These are phyloP conservation scores for Psittacula derbiana DNA, from an alignment of 2,797 vertebrate species.

Conservation along the genomic window DNA sequence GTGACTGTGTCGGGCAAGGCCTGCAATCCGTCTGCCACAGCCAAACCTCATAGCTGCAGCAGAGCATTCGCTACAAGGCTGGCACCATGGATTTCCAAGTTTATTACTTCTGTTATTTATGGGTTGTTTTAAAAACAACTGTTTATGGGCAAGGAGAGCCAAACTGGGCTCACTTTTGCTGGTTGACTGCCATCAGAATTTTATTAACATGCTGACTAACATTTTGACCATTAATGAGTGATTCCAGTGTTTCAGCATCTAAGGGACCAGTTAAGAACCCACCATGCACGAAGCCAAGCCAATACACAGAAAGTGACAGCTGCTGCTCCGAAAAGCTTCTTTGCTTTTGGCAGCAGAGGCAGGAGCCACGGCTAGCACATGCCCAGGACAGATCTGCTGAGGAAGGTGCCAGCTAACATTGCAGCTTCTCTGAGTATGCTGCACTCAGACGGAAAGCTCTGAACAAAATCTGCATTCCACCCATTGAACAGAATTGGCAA, in stretches of 20 bases:
- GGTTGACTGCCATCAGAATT: not conserved
- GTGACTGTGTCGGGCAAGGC: not conserved
- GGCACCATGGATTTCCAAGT: not conserved
- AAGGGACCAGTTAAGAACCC: not conserved
- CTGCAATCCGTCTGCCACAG: not conserved
- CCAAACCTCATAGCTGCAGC: not conserved
- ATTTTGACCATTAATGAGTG: not conserved
- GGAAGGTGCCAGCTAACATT: not conserved
- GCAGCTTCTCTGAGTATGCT: not conserved
- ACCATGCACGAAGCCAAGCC: not conserved
- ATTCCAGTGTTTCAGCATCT: not conserved
- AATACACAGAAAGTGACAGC: not conserved
- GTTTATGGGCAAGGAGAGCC: fast-evolving
- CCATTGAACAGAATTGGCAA: not conserved
- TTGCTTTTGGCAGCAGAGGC: not conserved
- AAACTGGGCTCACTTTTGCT: not conserved
- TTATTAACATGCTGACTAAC: not conserved
- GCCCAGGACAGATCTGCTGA: not conserved
- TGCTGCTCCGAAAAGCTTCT: not conserved
- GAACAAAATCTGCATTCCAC: not conserved
- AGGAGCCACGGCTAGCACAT: not conserved
- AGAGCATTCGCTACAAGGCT: not conserved
- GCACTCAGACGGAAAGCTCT: not conserved
- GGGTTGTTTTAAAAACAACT: not conserved
- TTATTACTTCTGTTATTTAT: not conserved